phyloP scores from a whole-genome alignment of 2,113 vertebrate species.

The Ochotona curzoniae region DNA sequence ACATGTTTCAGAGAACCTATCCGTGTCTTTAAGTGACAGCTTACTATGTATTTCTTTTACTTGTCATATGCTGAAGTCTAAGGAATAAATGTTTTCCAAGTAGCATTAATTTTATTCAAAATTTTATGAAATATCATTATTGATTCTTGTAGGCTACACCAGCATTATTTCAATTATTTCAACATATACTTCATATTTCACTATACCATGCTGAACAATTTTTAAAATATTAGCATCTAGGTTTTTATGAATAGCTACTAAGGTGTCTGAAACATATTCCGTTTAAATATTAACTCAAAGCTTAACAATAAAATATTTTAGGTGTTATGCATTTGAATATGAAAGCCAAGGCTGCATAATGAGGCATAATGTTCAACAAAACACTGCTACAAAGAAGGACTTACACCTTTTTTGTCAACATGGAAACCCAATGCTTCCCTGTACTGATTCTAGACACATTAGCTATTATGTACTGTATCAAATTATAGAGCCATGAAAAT shows the following conservation, averaged over 20 bases:
- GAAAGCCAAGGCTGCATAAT: neutral
- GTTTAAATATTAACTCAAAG: neutral
- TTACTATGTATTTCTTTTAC: too few relatives aligned
- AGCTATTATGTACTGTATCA: neutral
- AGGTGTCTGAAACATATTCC: neutral
- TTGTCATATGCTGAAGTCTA: too few relatives aligned
- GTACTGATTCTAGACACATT: neutral
- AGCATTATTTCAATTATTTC: neutral
- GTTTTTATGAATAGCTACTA: neutral
- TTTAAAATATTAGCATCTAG: neutral
- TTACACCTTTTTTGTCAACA: neutral
- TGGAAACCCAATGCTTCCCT: neutral
- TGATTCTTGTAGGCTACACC: neutral
- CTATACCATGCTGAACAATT: neutral
- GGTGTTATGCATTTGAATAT: neutral
- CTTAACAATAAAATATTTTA: neutral
- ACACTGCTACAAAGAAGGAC: neutral
- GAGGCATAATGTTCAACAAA: neutral
- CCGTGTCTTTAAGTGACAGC: too few relatives aligned
- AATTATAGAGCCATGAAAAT: too few relatives aligned
- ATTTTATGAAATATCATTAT: neutral
- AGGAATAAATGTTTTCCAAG: neutral
- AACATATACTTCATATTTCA: neutral
- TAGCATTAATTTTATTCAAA: conserved; percentile 30
- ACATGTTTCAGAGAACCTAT: too few relatives aligned